Evolutionary conservation across 92 coral and sea anemone genomes (phyloP).

Genomic region (Umimayanthus kanabou): DNA sequence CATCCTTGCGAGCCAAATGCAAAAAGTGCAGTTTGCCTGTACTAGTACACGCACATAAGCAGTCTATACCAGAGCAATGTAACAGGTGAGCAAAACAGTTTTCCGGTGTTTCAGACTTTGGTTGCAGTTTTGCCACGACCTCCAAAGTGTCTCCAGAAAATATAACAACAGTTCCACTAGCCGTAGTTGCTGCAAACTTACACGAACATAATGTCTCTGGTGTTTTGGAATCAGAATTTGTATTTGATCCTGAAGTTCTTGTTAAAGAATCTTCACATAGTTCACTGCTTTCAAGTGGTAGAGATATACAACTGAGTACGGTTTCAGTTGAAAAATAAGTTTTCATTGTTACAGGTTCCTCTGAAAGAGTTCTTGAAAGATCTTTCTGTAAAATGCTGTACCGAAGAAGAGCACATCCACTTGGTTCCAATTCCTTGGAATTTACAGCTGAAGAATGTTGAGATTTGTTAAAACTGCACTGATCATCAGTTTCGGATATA

Average conservation of each 20-base stretch:
- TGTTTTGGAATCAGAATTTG: background rate
- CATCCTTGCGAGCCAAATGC: conserved; percentile 61
- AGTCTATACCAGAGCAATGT: conserved; percentile 92
- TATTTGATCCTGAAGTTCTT: background rate
- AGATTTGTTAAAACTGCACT: background rate
- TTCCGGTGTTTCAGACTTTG: conserved; percentile 38
- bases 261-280: conserved; percentile 27
- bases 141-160: conserved; percentile 72
- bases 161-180: conserved; percentile 62
- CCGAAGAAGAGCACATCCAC: conserved; percentile 38
- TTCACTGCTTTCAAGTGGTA: conserved; percentile 56
- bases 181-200: conserved; percentile 62
- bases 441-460: background rate
- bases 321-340: conserved; percentile 46
- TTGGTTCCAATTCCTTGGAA: background rate
- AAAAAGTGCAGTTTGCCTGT: conserved; percentile 78
- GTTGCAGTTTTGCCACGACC: conserved; percentile 61
- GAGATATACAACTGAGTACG: conserved; percentile 53
- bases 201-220: conserved; percentile 40
- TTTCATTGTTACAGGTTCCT: conserved; percentile 44
- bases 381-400: conserved; percentile 37
- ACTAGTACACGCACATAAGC: conserved; percentile 79
- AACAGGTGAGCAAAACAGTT: conserved; percentile 58
- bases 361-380: conserved; percentile 46
- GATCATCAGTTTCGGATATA: background rate